Conservation (phyloP, 2,888 invertebrate genomes). For the Adelphocoris suturalis region DNA sequence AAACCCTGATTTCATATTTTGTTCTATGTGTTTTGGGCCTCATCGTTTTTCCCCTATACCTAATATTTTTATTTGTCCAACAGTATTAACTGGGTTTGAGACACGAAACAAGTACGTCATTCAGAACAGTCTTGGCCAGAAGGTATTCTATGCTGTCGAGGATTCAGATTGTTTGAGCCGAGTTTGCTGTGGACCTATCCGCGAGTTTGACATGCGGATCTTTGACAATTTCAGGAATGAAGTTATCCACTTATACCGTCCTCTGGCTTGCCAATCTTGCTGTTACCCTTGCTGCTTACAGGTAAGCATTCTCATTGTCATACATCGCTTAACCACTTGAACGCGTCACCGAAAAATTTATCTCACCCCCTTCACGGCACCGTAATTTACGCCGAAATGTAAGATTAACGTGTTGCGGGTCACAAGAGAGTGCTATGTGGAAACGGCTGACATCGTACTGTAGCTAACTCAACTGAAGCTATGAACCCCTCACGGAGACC, state of each 20-base stretch:
- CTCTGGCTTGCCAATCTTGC: constrained; percentile 90
- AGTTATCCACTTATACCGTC: constrained; percentile 91
- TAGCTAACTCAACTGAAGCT: too few species aligned
- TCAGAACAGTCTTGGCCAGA: constrained; percentile 88
- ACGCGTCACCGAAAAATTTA: too few species aligned
- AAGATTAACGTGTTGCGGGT: too few species aligned
- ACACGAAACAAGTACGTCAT: constrained; percentile 93
- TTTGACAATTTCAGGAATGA: constrained; percentile 90
- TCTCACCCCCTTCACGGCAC: too few species aligned
- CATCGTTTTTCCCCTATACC: too few species aligned
- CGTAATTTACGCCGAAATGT: too few species aligned
- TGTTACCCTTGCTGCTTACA: constrained; percentile 92
- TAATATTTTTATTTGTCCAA: constrained; percentile 77
- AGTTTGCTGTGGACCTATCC: constrained; percentile 89
- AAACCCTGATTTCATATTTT: too few species aligned
- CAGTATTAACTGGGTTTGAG: constrained; percentile 91
- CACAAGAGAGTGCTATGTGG: too few species aligned
- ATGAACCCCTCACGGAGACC: too few species aligned
- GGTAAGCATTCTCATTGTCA: constrained; percentile 81
- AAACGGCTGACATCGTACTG: too few species aligned
- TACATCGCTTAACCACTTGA: too few species aligned
- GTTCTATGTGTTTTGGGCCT: too few species aligned
- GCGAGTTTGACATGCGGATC: constrained; percentile 93
- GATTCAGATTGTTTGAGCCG: constrained; percentile 92
- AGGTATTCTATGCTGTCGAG: constrained; percentile 89